Evolutionary conservation across 2,113 vertebrate species (phyloP), one percentile per base, ranked within the genome.

Genomic region (Coreoperca whiteheadi): DNA sequence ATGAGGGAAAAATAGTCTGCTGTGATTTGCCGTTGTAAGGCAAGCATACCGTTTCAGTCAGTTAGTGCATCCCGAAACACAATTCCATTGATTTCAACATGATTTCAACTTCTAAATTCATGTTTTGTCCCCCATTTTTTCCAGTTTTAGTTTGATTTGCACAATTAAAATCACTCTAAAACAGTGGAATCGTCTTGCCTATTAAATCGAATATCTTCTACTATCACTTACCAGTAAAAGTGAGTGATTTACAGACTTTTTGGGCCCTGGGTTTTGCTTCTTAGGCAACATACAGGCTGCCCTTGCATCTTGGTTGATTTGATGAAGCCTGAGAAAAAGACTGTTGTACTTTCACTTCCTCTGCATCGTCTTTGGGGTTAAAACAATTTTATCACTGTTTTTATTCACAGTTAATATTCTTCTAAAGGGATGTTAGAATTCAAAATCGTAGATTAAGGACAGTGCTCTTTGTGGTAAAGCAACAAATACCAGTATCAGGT

Each of bases 1-100:
- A 54, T 39, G 37, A 48, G 43, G 54, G 53, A 53, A 75, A 66
- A 80, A 74, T 4, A 46, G 63, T 60, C 23, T 79, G 41, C 63
- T 77, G 60, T 87, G 87, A 83, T 90, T 88, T 83, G 81, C 57
- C 59, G 41, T 46, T 63, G 12, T 25, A 60, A 60, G 30, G 57
- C 66, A 23, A 79, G 81, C 64, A 82, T 30, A 6, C 46, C 67
- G 28, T 68, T 76, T 59, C 25, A 77, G 53, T 69, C 39, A 15
- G 34, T 61, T 8, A 32, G 43, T 60, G 56, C 57, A 59, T 74
- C 70, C 10, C 54, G 74, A 23, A 78, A 78, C 57, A 74, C 16
- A 65, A 34, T 8, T 53, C 34, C n/a, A 56, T n/a, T n/a, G n/a
- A n/a, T n/a, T n/a, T n/a, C n/a, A n/a, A n/a, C n/a, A n/a, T n/a